Evolutionary conservation across 1,140 invertebrate species (phyloP).

Genomic region (Yoshiicerus persimilis): DNA sequence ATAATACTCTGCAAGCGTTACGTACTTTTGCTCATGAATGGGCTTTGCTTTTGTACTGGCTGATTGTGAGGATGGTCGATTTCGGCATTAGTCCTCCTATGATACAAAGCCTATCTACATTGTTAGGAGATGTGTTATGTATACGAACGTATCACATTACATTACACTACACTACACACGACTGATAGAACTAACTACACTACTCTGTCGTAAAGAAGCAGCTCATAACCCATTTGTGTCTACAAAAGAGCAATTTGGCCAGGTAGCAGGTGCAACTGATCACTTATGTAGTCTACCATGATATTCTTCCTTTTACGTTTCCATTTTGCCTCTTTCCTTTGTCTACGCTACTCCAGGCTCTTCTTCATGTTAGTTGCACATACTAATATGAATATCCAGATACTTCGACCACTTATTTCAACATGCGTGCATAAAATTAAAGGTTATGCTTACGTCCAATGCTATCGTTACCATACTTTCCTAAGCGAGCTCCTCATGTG

Average conservation of each 20-base stretch:
- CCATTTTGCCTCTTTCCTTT: not conserved
- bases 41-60: not conserved
- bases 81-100: not conserved
- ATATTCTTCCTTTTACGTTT: not conserved
- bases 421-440: not conserved
- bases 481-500: not conserved
- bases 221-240: slow-evolving; percentile 2
- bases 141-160: not conserved
- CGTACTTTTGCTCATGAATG: not conserved
- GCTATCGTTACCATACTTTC: too few relatives aligned
- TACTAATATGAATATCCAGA: not conserved
- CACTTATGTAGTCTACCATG: not conserved
- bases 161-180: not conserved
- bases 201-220: not conserved
- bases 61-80: not conserved
- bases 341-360: not conserved
- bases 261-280: slow-evolving; percentile 18
- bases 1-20: not conserved
- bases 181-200: not conserved
- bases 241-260: not conserved
- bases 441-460: not conserved
- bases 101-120: not conserved
- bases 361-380: not conserved
- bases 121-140: not conserved
- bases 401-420: not conserved